Evolutionary conservation across 2,113 vertebrate species (phyloP).

Genomic region (Tinamus guttatus): DNA sequence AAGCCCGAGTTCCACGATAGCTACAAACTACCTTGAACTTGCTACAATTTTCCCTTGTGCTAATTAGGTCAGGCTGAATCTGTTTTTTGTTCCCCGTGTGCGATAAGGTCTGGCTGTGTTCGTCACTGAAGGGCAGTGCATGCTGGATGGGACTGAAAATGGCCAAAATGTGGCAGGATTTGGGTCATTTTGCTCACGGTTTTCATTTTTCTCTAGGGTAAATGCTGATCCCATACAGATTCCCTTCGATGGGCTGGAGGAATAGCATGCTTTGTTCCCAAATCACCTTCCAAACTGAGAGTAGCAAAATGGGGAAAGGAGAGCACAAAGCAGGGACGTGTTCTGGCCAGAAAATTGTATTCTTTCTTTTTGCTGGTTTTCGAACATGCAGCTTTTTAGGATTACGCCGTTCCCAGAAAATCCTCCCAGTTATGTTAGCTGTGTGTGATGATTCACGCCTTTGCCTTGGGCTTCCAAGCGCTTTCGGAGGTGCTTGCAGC

Average conservation of each 20-base stretch:
- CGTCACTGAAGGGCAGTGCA: accelerated
- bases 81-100: neutral
- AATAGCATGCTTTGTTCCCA: neutral
- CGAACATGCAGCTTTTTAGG: neutral
- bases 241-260: neutral
- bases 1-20: accelerated
- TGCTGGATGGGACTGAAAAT: neutral
- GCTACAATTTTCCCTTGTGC: neutral
- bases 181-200: accelerated
- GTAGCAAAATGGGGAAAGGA: neutral
- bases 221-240: neutral
- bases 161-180: neutral
- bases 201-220: neutral
- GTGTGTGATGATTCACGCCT: neutral
- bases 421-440: constrained; percentile 11
- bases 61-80: neutral
- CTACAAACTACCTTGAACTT: neutral
- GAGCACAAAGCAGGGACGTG: neutral
- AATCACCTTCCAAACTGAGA: neutral
- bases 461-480: constrained; percentile 1
- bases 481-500: neutral
- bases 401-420: constrained; percentile 29
- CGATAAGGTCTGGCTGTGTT: neutral
- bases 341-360: neutral
- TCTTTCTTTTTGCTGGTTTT: neutral